These are phyloP conservation scores for Austrolebias charrua DNA, from an alignment of 2,797 vertebrate species.

Conservation along the genomic window DNA sequence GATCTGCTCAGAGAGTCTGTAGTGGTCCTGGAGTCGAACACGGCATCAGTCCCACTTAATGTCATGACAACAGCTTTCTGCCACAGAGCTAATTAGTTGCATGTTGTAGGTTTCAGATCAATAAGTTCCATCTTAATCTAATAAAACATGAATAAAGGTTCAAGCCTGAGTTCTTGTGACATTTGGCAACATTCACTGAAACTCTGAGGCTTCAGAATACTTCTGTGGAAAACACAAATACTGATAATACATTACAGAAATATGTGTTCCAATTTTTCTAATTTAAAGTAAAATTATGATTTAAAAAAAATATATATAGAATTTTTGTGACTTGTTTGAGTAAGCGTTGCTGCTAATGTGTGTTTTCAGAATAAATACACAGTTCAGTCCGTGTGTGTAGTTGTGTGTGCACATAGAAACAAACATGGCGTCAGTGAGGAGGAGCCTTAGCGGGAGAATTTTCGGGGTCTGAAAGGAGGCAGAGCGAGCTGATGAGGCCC, in stretches of 20 bases:
- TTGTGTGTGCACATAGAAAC: conserved; percentile 1
- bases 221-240: conserved; percentile 11
- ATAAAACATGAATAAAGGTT: no score
- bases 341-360: background rate
- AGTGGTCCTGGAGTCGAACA: no score
- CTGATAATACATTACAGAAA: conserved; percentile 1
- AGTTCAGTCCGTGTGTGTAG: background rate
- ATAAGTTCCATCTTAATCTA: no score
- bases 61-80: no score
- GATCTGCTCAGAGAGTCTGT: conserved; percentile 2
- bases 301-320: background rate
- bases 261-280: background rate
- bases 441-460: conserved; percentile 71
- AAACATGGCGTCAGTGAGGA: background rate
- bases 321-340: background rate
- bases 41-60: no score
- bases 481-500: conserved; percentile 54
- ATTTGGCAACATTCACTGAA: conserved; percentile 12
- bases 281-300: background rate
- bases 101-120: no score
- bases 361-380: conserved; percentile 14
- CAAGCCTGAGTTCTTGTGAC: background rate
- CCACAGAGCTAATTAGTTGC: no score
- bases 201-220: conserved; percentile 19
- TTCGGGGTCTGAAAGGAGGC: conserved; percentile 61